phyloP scores from a whole-genome alignment of 37 sponge, comb jelly and placozoan genomes.

The Cladorhizidae sp. region DNA sequence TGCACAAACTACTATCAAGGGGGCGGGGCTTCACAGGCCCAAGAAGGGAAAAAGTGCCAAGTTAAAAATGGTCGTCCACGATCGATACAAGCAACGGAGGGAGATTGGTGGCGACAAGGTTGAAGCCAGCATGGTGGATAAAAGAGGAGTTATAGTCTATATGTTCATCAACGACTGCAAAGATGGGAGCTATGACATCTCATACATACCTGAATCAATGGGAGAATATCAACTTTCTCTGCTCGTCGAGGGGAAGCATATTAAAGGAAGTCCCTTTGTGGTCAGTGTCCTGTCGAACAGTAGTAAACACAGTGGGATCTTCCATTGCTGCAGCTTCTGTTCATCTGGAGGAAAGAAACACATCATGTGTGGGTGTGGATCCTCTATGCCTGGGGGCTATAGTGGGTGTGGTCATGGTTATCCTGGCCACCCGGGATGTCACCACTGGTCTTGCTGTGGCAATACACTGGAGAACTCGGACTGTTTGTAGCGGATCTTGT shows the following conservation, averaged over 20 bases:
- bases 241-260: slow-evolving; percentile 46
- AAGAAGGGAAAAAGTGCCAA: slow-evolving; percentile 13
- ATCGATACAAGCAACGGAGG: slow-evolving; percentile 53
- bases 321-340: slow-evolving; percentile 80
- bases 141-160: background rate
- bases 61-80: slow-evolving; percentile 40
- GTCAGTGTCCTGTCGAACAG: slow-evolving; percentile 31
- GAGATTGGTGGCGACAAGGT: slow-evolving; percentile 62
- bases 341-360: slow-evolving; percentile 64
- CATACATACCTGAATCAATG: slow-evolving; percentile 33
- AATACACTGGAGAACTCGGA: slow-evolving; percentile 46
- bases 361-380: slow-evolving; percentile 78
- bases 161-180: slow-evolving; percentile 29
- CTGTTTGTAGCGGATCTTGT: background rate
- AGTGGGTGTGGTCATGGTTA: slow-evolving; percentile 86
- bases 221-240: slow-evolving; percentile 67
- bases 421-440: slow-evolving; percentile 65
- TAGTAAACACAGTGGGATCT: slow-evolving; percentile 53
- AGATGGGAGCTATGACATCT: slow-evolving; percentile 45
- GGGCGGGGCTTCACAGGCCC: slow-evolving; percentile 40
- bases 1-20: slow-evolving; percentile 21
- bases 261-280: slow-evolving; percentile 71
- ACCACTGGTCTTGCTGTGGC: slow-evolving; percentile 85
- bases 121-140: slow-evolving; percentile 19
- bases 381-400: slow-evolving; percentile 74